A percentile compares a stretch with the other conserved stretches of the same genome.
phyloP scores from a whole-genome alignment of 2,797 vertebrate species.

The Hapalemur alaotrensis region DNA sequence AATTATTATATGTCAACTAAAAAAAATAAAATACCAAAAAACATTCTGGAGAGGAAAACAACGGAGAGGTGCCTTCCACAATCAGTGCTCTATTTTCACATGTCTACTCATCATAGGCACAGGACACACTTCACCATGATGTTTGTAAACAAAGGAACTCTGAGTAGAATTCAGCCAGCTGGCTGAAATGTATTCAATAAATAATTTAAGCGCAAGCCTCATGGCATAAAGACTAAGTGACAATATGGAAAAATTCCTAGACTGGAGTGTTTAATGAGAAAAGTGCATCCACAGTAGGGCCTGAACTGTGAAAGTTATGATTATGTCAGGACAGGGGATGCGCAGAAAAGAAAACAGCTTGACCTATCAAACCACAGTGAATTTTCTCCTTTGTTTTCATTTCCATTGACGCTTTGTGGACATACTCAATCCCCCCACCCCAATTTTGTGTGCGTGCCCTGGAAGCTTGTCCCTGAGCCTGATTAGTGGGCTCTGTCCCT shows the following conservation, averaged over 20 bases:
- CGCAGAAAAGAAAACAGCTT: background rate
- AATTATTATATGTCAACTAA: background rate
- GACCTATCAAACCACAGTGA: background rate
- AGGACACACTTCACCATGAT: background rate
- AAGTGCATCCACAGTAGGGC: background rate
- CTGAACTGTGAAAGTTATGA: background rate
- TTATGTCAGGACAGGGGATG: background rate
- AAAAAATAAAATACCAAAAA: background rate
- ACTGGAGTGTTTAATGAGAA: background rate
- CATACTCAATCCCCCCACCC: background rate
- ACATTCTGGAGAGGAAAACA: background rate
- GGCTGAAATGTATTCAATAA: background rate
- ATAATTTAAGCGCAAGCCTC: conserved; percentile 31
- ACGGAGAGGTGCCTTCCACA: background rate
- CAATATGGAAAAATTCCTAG: background rate
- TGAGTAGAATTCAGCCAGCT: background rate
- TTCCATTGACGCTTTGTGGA: background rate
- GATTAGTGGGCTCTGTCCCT: background rate
- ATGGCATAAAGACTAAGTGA: conserved; percentile 24
- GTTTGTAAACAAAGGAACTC: conserved; percentile 39
- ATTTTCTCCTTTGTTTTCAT: background rate
- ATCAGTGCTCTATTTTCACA: background rate
- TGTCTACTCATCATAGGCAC: background rate
- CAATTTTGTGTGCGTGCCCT: too few species aligned
- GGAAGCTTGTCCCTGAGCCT: background rate